Evolutionary conservation across 2,797 vertebrate genomes (phyloP).

Genomic region (Manis crassicaudata): DNA sequence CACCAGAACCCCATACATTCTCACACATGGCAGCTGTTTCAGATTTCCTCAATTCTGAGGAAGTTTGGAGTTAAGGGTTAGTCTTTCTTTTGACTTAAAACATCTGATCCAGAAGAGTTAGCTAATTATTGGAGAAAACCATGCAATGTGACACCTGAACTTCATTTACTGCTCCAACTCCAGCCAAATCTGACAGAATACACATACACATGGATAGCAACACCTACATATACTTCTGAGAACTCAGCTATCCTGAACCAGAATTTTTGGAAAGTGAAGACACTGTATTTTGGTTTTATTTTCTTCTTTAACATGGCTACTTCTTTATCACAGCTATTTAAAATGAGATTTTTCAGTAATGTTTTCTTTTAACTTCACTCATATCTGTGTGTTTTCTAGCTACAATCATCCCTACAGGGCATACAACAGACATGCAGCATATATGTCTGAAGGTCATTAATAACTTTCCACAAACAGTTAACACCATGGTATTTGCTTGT

Average conservation of each 20-base stretch:
- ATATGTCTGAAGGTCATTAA: not conserved
- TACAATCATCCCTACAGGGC: too few relatives aligned
- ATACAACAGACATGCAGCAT: not conserved
- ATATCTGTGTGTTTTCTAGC: not conserved
- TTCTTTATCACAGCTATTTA: conserved; percentile 21
- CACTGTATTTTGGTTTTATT: not conserved
- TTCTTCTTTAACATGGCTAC: not conserved
- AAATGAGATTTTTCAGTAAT: not conserved
- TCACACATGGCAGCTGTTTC: not conserved
- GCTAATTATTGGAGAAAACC: not conserved
- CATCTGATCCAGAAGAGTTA: not conserved
- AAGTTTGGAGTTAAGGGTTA: not conserved
- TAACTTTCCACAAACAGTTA: not conserved
- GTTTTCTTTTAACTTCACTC: conserved; percentile 6
- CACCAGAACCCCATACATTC: not conserved
- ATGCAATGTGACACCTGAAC: not conserved
- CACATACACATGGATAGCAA: not conserved
- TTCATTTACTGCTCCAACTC: not conserved
- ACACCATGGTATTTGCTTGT: not conserved
- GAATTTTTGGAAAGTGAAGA: not conserved
- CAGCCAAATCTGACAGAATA: not conserved
- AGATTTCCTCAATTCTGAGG: not conserved
- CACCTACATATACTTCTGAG: not conserved
- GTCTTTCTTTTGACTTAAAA: conserved; percentile 16
- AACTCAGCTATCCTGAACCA: not conserved